Base-by-base conservation (phyloP, 1,140 invertebrate genomes). In the Metaphire vulgaris region DNA sequence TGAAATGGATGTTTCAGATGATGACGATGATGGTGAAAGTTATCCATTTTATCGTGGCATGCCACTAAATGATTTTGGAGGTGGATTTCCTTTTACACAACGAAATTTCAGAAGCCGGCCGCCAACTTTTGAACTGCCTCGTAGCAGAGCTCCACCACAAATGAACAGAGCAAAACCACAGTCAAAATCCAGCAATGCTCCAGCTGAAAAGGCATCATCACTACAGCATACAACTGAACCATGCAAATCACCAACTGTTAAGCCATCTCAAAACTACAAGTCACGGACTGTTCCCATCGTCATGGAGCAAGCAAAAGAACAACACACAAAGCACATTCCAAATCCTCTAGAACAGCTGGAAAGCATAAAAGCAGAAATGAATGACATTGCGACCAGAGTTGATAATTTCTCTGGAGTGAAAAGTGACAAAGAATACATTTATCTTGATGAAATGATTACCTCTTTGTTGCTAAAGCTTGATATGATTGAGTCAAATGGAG, bases 401-500 rank as follows among this genome's bases (percentile, higher is more conserved):
- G 91, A 93, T 78, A 87, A 89, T 73, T 96, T 93, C 82, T 87
- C 82, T 34, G 94, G 93, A 1, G 88, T 87, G 74, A 89, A 89
- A 1, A 89, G 89, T 79, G 92, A 95, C 81, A 96, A 96, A 84
- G 89, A 92, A 75, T 97, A 95, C 81, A 88, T 93, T 33, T 96
- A 91, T 84, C 85, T 97, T 65, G 95, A 97, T 83, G 95, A 98
- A 86, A 97, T 97, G 94, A 86, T 98, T 16, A 97, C 94, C 0
- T 89, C 94, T 66, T 93, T 94, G 83, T 88, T 97, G 76, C 90
- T 97, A 1, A 94, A 95, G 84, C 85, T 97, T 76, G 96, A 98
- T 83, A 91, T 92, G 79, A 92, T 98, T 74, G 93, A 96, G 82
- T 93, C 93, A 0, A 93, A 95, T 77, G 93, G 94, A 0, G 91